Base-by-base conservation (phyloP, 1,140 invertebrate genomes). In the Trachymyrmex septentrionalis region DNA sequence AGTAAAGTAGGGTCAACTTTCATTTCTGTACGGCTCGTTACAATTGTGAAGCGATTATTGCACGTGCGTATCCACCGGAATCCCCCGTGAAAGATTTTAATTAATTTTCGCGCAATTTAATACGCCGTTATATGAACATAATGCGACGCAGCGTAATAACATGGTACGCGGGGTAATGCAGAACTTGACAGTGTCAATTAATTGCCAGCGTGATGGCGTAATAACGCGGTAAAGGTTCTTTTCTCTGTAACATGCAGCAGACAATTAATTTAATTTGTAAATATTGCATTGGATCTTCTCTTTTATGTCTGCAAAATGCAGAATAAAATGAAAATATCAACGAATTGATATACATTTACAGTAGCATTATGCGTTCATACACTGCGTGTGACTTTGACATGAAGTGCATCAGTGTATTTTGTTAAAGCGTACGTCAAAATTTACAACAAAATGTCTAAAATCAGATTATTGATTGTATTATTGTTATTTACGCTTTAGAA, bases 61-160 rank as follows among this genome's bases (percentile, higher is more conserved):
- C 38, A 10, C 14, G 14, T 50, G 48, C 48, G 48, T 50, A 50
- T 77, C n/a, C 16, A 10, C 10, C 10, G 12, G 27, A 6, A 24
- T 5, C 3, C 27, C 72, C 61, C 19, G 38, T 63, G 55, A 75
- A 73, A 48, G 38, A 50, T 44, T 21, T 2, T 27, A 19, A 61
- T 27, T 50, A 73, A 75, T 84, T 84, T 75, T 24, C 55, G 19
- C 10, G 27, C 69, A 55, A 84, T 73, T 82, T 71, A 19, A 82
- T 75, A 67, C 27, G 7, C 19, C n/a, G 30, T 3, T 24, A 2
- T 14, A 38, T 61, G 27, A 59, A 61, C 55, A 24, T 80, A 53
- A 64, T 30, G 10, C 24, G 7, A 66, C 6, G 30, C 19, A 19
- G 12, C 24, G 7, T 30, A 59, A 82, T 67, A 71, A 30, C 38